Evolutionary conservation across 2,888 invertebrate genomes (phyloP), one percentile per base, ranked within the genome.

Genomic region (Tiliacea aurago): DNA sequence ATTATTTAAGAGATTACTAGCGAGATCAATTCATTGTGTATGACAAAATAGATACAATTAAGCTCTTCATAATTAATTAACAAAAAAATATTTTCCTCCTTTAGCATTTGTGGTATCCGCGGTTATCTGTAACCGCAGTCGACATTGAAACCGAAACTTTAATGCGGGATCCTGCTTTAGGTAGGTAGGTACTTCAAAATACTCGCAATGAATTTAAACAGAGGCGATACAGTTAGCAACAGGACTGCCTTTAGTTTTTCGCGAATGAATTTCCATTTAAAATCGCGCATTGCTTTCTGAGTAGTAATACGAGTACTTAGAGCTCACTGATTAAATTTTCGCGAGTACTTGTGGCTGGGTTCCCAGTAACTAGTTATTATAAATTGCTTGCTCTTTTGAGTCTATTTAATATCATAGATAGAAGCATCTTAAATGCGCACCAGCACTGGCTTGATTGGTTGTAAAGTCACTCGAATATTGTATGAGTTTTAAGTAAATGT

Each of bases 71-170:
- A 78, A 72, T 71, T 53, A 76, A 47, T 64, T 59, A 18, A 41
- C 15, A 28, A 47, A 78, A 71, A 76, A 71, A 49, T 28, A 64
- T 41, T 37, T 51, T 55, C 33, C 64, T 55, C 20, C 41, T 71
- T 43, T 33, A 71, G 49, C n/a, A 72, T 78, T 76, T 78, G 71
- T 49, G 79, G 80, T 62, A 58, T 56, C 72, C 37, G 61, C 33
- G 62, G 73, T 43, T 28, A 41, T 18, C n/a, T 53, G 64, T 45
- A 55, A 70, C 70, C 74, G 56, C 78, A 74, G 53, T 67, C 64
- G 67, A 82, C 78, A 74, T 69, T 63, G 69, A 73, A 77, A 77
- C 78, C 23, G 58, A 69, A 81, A 81, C 73, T 72, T 77, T 56
- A 66, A 73, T 73, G 51, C 73, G 45, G 49, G 69, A 49, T 65